Evolutionary conservation across 2,888 invertebrate genomes (phyloP), one percentile per base, ranked within the genome.

Genomic region (Digitonthophagus gazella): DNA sequence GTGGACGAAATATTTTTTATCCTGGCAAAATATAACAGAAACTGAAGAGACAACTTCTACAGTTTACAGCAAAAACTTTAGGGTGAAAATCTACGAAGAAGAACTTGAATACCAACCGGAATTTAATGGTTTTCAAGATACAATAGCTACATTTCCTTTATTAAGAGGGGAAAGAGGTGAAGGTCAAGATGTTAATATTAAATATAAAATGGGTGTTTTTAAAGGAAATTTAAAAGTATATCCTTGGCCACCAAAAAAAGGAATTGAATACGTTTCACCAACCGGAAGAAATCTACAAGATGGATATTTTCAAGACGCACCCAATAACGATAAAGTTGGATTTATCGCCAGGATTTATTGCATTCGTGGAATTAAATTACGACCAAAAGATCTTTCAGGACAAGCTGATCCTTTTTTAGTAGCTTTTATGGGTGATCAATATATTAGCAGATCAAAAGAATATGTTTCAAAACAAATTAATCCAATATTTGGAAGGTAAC

Each of bases 401-500:
- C 87, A 90, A 80, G 90, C 93, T 0, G 93, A 96, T 82, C 91
- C 95, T 0, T 96, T 93, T 77, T 84, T 95, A 0, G 84, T 87
- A 11, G 80, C 96, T 4, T 86, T 84, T 67, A 86, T 95, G 58
- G 93, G 93, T 0, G 86, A 86, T 64, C 88, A 88, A 69, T 83
- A 83, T 0, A 82, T 90, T 56, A 87, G 86, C 56, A 93, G 95
- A 80, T 86, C 88, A 65, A 90, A 90, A 14, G 87, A 89, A 75
- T 91, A 89, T 79, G 84, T 92, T 54, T 85, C 89, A 1, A 91
- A 92, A 79, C 90, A 92, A 74, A 81, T 90, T 15, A 93, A 93
- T 84, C 96, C 96, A 0, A 85, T 92, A 16, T 96, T 96, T 82
- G 96, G 96, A 66, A 90, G 87, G 88, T 90, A 82, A 79, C 84